Conservation (phyloP, 2,888 invertebrate genomes). For the Pandemis corylana region DNA sequence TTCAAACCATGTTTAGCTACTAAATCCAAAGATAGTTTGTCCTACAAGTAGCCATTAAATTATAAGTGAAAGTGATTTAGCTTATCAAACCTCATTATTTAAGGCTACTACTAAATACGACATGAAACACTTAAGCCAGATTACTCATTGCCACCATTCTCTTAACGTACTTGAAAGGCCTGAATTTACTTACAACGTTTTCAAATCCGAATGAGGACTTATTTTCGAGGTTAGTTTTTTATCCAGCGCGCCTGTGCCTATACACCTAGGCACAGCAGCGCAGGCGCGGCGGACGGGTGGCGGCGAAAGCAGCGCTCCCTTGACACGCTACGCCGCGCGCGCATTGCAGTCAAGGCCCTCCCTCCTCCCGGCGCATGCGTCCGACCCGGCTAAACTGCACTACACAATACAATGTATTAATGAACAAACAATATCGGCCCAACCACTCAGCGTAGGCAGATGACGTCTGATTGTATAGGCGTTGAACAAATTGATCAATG, state of each 20-base stretch:
- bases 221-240: slow-evolving; percentile 51
- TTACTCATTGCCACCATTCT: neutral
- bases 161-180: neutral
- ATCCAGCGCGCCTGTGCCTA: slow-evolving; percentile 50
- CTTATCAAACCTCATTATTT: too few relatives aligned
- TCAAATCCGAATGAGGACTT: slow-evolving; percentile 11
- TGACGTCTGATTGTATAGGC: slow-evolving; percentile 33
- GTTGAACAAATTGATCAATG: slow-evolving; percentile 17
- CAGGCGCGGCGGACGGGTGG: slow-evolving; percentile 64
- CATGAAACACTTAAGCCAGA: neutral
- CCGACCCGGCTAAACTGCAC: slow-evolving; percentile 51
- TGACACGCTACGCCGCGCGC: slow-evolving; percentile 83
- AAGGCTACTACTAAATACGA: neutral
- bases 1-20: too few relatives aligned
- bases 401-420: slow-evolving; percentile 56
- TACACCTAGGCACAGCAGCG: slow-evolving; percentile 60
- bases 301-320: slow-evolving; percentile 84
- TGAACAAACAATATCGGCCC: slow-evolving; percentile 61
- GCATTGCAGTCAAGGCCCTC: slow-evolving; percentile 83
- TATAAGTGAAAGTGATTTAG: too few relatives aligned
- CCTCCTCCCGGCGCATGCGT: slow-evolving; percentile 56
- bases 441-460: slow-evolving; percentile 44
- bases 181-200: neutral
- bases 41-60: too few relatives aligned
- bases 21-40: too few relatives aligned